Conservation (phyloP, 1,140 invertebrate species). For the Drosophila quadrilineata region DNA sequence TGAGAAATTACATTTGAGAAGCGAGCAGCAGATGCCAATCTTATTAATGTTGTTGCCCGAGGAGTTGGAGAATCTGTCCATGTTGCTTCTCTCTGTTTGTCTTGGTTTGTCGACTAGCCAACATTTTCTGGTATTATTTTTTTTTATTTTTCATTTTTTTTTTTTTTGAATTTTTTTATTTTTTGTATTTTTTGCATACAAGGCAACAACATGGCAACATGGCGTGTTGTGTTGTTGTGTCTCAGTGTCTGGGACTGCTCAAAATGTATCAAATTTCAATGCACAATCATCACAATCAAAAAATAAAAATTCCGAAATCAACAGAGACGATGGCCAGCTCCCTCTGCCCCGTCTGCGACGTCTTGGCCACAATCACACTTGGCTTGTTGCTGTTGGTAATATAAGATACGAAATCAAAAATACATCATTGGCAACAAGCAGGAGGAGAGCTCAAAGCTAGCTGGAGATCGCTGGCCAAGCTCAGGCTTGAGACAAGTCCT, state of each 20-base stretch:
- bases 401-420: slow-evolving; percentile 80
- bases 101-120: slow-evolving; percentile 74
- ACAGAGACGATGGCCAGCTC: slow-evolving; percentile 51
- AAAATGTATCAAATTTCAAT: slow-evolving; percentile 80
- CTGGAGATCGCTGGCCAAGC: no score
- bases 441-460: slow-evolving; percentile 20
- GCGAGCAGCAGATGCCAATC: slow-evolving; percentile 77
- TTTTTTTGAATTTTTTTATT: no score
- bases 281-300: slow-evolving; percentile 80
- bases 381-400: slow-evolving; percentile 64
- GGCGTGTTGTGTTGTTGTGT: no score
- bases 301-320: slow-evolving; percentile 79
- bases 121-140: no score
- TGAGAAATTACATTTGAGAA: slow-evolving; percentile 79
- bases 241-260: slow-evolving; percentile 26
- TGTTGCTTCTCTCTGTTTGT: slow-evolving; percentile 15
- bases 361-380: slow-evolving; percentile 31
- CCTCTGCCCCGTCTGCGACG: slow-evolving; percentile 19
- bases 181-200: slow-evolving; percentile 76
- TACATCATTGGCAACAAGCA: slow-evolving; percentile 79
- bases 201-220: slow-evolving; percentile 32
- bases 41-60: slow-evolving; percentile 74
- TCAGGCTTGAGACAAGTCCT: no score
- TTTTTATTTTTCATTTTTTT: no score
- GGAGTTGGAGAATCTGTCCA: no score